Percentiles rank a stretch among this genome's conserved stretches.
These are phyloP conservation scores for Callimorpha dominula DNA, from an alignment of 2,888 invertebrate genomes.

Conservation along the genomic window DNA sequence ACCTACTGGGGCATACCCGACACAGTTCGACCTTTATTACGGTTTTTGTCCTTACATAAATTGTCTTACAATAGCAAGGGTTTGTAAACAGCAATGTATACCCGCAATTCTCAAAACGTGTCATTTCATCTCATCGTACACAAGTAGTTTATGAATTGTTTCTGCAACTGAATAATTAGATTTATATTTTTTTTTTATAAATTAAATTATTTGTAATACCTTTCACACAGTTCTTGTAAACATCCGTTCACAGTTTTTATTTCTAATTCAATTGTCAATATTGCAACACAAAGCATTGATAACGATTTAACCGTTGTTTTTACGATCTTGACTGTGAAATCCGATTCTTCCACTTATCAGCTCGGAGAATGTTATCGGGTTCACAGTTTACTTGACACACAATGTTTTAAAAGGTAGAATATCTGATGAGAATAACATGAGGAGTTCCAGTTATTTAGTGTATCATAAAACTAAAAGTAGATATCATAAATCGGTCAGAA, in stretches of 20 bases:
- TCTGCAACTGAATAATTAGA: background rate
- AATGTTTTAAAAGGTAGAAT: slow-evolving; percentile 21
- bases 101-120: background rate
- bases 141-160: background rate
- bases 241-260: background rate
- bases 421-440: slow-evolving; percentile 28
- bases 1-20: background rate
- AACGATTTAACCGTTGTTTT: background rate
- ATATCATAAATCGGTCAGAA: slow-evolving; percentile 68
- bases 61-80: background rate
- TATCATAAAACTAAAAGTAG: slow-evolving; percentile 69
- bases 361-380: background rate
- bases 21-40: background rate
- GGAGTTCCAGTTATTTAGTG: slow-evolving; percentile 52
- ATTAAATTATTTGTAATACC: background rate
- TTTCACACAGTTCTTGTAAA: background rate
- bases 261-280: background rate
- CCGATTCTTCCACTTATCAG: background rate
- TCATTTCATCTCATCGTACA: background rate
- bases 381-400: slow-evolving; percentile 1
- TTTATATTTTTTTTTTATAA: too few relatives aligned
- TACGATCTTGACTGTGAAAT: background rate
- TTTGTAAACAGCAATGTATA: background rate
- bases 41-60: background rate
- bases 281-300: background rate